Evolutionary conservation across 1,140 invertebrate species (phyloP).

Genomic region (Eueides isabella): DNA sequence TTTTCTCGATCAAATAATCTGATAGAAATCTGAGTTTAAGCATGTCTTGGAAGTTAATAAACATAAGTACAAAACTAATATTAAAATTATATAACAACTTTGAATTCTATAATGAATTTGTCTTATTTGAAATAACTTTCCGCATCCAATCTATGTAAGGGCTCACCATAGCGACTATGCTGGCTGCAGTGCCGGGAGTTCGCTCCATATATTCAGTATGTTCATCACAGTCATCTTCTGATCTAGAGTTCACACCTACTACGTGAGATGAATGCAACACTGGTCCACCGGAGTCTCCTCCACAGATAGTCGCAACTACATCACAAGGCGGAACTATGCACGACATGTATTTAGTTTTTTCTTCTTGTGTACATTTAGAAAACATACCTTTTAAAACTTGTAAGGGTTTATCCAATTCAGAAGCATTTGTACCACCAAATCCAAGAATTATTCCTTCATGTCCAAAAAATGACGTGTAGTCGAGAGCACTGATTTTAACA

Average conservation of each 20-base stretch:
- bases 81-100: no score
- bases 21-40: no score
- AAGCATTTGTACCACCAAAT: conserved; percentile 27
- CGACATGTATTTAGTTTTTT: neutral
- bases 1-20: no score
- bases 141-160: conserved; percentile 27
- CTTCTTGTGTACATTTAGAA: conserved; percentile 12
- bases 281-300: conserved; percentile 30
- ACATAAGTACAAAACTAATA: no score
- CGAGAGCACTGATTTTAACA: conserved; percentile 27
- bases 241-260: conserved; percentile 22
- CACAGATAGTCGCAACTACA: conserved; percentile 19
- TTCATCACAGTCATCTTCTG: conserved; percentile 3
- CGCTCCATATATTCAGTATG: neutral
- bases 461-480: conserved; percentile 26
- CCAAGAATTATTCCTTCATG: conserved; percentile 22
- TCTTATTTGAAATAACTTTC: conserved; percentile 19
- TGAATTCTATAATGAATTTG: neutral
- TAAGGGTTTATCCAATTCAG: conserved; percentile 15
- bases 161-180: conserved; percentile 14
- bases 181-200: neutral
- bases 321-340: conserved; percentile 20
- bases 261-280: conserved; percentile 25
- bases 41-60: no score
- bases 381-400: conserved; percentile 33